phyloP scores from a whole-genome alignment of 2,888 invertebrate genomes.

The Melieria omissa region DNA sequence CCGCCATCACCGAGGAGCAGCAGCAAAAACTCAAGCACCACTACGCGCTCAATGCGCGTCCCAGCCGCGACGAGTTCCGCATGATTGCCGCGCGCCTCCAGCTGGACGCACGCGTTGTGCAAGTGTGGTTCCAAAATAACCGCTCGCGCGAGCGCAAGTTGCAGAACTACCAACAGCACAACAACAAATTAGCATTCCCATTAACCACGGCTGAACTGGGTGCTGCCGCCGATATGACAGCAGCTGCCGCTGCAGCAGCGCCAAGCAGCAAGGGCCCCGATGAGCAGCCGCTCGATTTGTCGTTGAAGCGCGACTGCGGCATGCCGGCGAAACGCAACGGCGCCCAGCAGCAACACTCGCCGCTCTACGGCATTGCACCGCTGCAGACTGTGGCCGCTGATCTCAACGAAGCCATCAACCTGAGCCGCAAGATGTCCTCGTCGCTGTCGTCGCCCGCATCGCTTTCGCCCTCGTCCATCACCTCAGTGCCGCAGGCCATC shows the following conservation, averaged over 20 bases:
- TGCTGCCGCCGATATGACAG: not conserved
- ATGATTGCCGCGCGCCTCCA: constrained; percentile 84
- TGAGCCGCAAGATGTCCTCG: constrained; percentile 76
- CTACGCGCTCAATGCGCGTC: constrained; percentile 90
- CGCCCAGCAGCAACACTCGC: constrained; percentile 67
- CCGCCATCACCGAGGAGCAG: constrained; percentile 94
- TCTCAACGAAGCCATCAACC: constrained; percentile 78
- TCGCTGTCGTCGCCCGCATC: constrained; percentile 60
- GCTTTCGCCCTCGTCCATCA: constrained; percentile 54
- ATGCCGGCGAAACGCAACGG: constrained; percentile 66
- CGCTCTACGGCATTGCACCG: constrained; percentile 72
- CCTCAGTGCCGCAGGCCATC: constrained; percentile 49
- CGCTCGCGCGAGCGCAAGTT: constrained; percentile 86
- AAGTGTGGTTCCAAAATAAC: constrained; percentile 98
- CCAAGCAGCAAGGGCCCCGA: constrained; percentile 51
- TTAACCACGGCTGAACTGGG: constrained; percentile 52
- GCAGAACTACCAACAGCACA: constrained; percentile 61
- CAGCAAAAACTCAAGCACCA: constrained; percentile 88
- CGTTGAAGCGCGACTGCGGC: constrained; percentile 78
- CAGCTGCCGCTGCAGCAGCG: constrained; percentile 28
- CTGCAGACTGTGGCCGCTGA: constrained; percentile 67
- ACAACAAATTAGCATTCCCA: constrained; percentile 44
- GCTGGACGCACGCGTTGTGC: constrained; percentile 82
- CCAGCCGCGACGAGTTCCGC: constrained; percentile 92
- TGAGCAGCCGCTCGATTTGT: constrained; percentile 92